A percentile compares a stretch with the other conserved stretches of the same genome.
Evolutionary conservation across 2,113 vertebrate genomes (phyloP).

Genomic region (Fregata magnificens): DNA sequence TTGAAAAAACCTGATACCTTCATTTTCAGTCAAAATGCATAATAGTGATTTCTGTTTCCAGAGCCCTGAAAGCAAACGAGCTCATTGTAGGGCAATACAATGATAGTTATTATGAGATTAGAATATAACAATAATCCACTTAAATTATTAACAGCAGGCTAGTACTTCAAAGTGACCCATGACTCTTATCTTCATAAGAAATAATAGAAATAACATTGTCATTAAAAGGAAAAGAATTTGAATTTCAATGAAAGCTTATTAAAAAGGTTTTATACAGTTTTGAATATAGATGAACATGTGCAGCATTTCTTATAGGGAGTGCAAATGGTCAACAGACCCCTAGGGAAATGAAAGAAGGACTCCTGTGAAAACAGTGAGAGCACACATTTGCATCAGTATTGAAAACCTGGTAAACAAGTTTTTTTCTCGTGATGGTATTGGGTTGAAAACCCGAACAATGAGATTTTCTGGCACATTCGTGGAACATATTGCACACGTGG

Average conservation of each 20-base stretch:
- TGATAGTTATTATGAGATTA: background rate
- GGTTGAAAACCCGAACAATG: background rate
- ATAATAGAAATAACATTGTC: background rate
- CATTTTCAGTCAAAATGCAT: background rate
- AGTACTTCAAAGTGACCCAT: conserved; percentile 34
- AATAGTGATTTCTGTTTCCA: background rate
- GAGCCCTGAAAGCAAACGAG: background rate
- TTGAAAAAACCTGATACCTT: background rate
- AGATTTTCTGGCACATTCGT: conserved; percentile 31
- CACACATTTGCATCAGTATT: background rate
- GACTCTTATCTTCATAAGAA: background rate
- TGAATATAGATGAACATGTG: background rate
- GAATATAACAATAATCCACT: conserved; percentile 10
- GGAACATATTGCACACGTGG: background rate
- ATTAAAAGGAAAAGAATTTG: background rate
- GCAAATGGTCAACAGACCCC: background rate
- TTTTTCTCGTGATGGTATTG: background rate
- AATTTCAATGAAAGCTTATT: background rate
- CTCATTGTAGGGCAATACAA: background rate
- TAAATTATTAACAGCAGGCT: conserved; percentile 29
- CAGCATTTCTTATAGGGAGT: background rate
- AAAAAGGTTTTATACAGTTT: background rate
- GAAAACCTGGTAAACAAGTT: background rate
- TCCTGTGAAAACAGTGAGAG: background rate
- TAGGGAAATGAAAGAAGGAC: background rate